Evolutionary conservation across 2,888 invertebrate species (phyloP).

Genomic region (Sturmia bella): DNA sequence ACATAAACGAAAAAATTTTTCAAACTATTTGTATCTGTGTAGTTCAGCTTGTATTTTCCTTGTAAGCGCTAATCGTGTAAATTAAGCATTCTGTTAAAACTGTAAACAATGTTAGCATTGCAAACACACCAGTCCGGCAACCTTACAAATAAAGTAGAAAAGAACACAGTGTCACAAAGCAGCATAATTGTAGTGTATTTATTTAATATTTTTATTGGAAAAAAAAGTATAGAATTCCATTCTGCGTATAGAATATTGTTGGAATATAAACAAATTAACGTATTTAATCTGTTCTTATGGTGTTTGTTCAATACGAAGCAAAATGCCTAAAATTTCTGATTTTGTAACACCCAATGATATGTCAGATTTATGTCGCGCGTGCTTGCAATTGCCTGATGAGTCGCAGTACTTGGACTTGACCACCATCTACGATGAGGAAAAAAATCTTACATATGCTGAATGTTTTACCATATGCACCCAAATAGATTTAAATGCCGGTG

Average conservation of each 20-base stretch:
- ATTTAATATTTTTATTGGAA: background rate
- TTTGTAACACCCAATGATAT: constrained; percentile 61
- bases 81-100: no score
- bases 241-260: no score
- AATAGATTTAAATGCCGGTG: constrained; percentile 69
- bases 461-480: constrained; percentile 74
- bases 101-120: no score
- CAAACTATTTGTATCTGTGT: no score
- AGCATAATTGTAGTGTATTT: no score
- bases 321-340: constrained; percentile 39
- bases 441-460: constrained; percentile 73
- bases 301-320: background rate
- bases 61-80: no score
- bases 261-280: no score
- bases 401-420: constrained; percentile 73
- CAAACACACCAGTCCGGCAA: background rate
- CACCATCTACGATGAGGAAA: constrained; percentile 73
- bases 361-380: constrained; percentile 73
- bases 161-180: no score
- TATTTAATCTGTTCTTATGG: no score
- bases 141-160: background rate
- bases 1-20: no score
- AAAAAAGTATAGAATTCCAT: no score
- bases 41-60: no score
- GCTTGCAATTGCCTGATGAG: constrained; percentile 72